phyloP scores from a whole-genome alignment of 2,113 vertebrate genomes.

The Sylvilagus bachmani region DNA sequence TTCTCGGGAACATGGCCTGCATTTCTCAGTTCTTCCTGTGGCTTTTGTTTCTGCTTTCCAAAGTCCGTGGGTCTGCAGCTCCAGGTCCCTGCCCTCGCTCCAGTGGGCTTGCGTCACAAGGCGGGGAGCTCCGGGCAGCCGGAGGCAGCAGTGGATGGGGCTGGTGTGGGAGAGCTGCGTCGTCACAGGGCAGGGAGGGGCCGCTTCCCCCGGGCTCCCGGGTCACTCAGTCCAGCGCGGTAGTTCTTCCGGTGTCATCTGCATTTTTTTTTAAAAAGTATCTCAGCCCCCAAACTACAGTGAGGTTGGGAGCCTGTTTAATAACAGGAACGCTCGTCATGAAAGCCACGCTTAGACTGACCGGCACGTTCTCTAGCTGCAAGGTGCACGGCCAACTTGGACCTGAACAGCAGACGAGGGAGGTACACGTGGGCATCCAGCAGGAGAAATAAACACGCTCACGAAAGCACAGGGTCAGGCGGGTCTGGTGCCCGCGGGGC shows the following conservation, averaged over 20 bases:
- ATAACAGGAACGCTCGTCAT: slow-evolving; percentile 66
- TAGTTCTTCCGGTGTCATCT: slow-evolving; percentile 72
- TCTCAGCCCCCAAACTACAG: background rate
- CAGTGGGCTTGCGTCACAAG: background rate
- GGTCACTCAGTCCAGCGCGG: background rate
- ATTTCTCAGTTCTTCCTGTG: background rate
- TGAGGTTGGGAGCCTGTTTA: slow-evolving; percentile 73
- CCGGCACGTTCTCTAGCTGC: slow-evolving; percentile 47
- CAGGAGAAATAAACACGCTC: slow-evolving; percentile 53
- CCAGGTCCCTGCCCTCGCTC: background rate
- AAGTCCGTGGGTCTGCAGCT: background rate
- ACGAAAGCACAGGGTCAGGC: background rate
- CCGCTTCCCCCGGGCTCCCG: background rate
- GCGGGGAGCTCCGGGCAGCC: background rate
- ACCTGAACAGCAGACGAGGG: slow-evolving; percentile 64
- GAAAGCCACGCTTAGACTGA: slow-evolving; percentile 67
- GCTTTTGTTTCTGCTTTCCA: background rate
- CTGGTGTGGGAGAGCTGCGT: slow-evolving; percentile 21
- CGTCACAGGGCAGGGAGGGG: background rate
- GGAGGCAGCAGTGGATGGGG: background rate
- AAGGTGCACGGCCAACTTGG: slow-evolving; percentile 62
- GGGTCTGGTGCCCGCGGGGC: background rate
- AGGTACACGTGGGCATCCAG: slow-evolving; percentile 63
- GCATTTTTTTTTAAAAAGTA: slow-evolving; percentile 70
- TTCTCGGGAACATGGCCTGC: background rate